Percentiles rank a stretch among this genome's conserved stretches.
phyloP scores from a whole-genome alignment of 1,140 invertebrate genomes.

The Fopius arisanus region DNA sequence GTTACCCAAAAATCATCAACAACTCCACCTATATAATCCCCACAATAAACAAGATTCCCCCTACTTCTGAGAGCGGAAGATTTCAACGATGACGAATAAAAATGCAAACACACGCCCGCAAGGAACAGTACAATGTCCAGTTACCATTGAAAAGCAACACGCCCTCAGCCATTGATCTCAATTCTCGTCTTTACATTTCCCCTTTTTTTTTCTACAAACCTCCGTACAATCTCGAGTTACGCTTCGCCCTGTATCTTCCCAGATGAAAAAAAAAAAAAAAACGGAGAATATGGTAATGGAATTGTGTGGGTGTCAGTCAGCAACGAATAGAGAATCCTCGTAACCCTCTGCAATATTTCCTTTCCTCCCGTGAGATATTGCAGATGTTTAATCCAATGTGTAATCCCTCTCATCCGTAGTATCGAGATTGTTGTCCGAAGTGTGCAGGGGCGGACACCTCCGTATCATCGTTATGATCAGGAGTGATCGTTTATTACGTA shows the following conservation, averaged over 20 bases:
- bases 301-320: conserved; percentile 9
- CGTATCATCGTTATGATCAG: neutral
- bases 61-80: neutral
- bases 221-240: conserved; percentile 36
- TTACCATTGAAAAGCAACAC: conserved; percentile 37
- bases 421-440: conserved; percentile 10
- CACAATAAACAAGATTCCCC: too few species aligned
- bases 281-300: neutral
- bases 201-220: neutral
- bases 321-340: conserved; percentile 4
- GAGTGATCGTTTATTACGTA: conserved; percentile 2
- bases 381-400: conserved; percentile 7
- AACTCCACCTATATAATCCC: neutral
- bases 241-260: neutral
- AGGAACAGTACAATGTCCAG: conserved; percentile 25
- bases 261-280: neutral
- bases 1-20: neutral
- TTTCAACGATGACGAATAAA: neutral
- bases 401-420: conserved; percentile 8
- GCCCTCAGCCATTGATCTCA: conserved; percentile 38
- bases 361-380: neutral
- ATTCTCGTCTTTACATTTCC: conserved; percentile 24
- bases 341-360: neutral
- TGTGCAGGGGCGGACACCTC: conserved; percentile 18
- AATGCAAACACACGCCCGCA: conserved; percentile 1